Percentiles rank a stretch among this genome's conserved stretches.
Conservation (phyloP, 1,140 invertebrate species). For the Venustaconcha ellipsiformis region DNA sequence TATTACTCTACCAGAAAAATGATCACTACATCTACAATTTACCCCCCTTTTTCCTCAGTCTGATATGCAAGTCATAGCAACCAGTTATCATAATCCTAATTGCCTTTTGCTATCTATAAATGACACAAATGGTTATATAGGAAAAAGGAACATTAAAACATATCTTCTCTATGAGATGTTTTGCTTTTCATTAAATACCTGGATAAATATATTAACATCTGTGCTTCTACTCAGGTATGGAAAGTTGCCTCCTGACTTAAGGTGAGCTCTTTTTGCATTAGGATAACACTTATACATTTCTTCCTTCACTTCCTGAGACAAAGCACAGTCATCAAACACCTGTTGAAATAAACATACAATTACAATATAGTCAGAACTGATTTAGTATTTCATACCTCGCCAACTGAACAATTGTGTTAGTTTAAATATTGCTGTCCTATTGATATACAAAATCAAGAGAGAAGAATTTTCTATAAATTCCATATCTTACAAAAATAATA, state of each 20-base stretch:
- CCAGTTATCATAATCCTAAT: background rate
- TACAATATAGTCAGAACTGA: background rate
- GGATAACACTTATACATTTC: conserved; percentile 91
- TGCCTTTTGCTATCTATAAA: background rate
- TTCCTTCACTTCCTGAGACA: conserved; percentile 79
- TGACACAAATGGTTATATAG: background rate
- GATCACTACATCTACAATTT: background rate
- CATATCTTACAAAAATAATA: too few species aligned
- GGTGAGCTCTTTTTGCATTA: conserved; percentile 86
- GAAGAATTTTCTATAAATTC: too few species aligned
- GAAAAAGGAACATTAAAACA: background rate
- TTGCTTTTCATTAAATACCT: conserved; percentile 73
- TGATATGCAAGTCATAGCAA: background rate
- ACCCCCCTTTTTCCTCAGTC: too few species aligned
- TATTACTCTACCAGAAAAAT: background rate
- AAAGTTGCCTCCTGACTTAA: conserved; percentile 92
- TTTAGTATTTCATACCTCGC: too few species aligned
- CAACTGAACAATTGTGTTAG: too few species aligned
- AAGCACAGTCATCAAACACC: conserved; percentile 89
- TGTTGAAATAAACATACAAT: conserved; percentile 32
- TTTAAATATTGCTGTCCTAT: too few species aligned
- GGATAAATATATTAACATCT: conserved; percentile 91
- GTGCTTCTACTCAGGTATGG: conserved; percentile 89
- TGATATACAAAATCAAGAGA: too few species aligned
- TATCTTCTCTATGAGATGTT: background rate